Conservation (phyloP, 2,797 vertebrate genomes). For the Xenentodon cancila region DNA sequence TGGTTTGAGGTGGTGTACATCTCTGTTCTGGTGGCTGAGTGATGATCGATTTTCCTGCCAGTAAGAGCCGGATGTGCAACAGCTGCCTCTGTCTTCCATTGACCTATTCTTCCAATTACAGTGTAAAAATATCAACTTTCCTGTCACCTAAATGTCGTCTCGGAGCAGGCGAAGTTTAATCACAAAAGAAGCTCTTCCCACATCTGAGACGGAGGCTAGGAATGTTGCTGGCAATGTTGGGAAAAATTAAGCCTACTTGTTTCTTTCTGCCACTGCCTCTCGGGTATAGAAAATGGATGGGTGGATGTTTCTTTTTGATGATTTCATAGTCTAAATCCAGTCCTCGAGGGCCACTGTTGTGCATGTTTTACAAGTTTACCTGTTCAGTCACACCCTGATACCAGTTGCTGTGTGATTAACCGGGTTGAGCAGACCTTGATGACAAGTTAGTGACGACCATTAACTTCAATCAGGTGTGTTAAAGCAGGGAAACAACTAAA, state of each 20-base stretch:
- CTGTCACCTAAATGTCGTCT: slow-evolving; percentile 70
- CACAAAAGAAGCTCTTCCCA: slow-evolving; percentile 59
- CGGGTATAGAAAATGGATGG: no score
- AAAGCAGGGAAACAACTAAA: no score
- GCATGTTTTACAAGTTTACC: no score
- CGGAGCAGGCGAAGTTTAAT: slow-evolving; percentile 72
- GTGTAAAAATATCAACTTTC: slow-evolving; percentile 74
- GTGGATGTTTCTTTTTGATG: no score
- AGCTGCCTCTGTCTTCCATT: slow-evolving; percentile 59
- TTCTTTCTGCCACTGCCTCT: no score
- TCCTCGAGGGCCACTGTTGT: no score
- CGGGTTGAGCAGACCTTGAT: no score
- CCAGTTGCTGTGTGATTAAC: no score
- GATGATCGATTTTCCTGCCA: slow-evolving; percentile 27
- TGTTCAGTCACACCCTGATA: no score
- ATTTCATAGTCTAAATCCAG: slow-evolving; percentile 16
- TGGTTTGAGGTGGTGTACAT: slow-evolving; percentile 1
- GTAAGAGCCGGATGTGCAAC: slow-evolving; percentile 20
- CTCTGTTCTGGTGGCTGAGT: slow-evolving; percentile 9
- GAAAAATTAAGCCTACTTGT: not conserved
- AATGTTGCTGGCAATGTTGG: slow-evolving; percentile 52
- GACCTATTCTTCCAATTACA: slow-evolving; percentile 75
- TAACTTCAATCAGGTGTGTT: no score
- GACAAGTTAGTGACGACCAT: no score
- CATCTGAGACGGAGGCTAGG: slow-evolving; percentile 57